Evolutionary conservation across 2,797 vertebrate species (phyloP).

Genomic region (Spinibarbus caldwelli): DNA sequence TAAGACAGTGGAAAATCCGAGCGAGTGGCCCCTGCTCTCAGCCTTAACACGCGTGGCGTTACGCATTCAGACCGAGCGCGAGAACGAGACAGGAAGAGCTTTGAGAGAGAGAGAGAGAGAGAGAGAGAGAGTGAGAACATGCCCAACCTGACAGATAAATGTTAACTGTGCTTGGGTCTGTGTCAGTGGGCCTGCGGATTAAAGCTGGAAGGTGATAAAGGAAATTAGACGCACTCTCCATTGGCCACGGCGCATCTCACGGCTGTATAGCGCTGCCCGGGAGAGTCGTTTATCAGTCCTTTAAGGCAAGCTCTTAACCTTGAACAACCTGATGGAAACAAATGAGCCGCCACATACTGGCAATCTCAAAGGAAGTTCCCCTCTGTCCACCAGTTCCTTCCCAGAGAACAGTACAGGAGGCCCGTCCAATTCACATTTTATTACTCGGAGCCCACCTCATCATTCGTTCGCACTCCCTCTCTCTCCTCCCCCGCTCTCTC

Average conservation of each 20-base stretch:
- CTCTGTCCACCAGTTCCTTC: slow-evolving; percentile 54
- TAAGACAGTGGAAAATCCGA: slow-evolving; percentile 62
- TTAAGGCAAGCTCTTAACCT: slow-evolving; percentile 81
- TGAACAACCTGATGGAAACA: slow-evolving; percentile 78
- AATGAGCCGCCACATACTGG: slow-evolving; percentile 72
- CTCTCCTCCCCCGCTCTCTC: slow-evolving; percentile 19
- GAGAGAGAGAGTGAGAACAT: slow-evolving; percentile 60
- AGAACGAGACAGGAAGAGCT: slow-evolving; percentile 39
- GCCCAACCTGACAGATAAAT: slow-evolving; percentile 76
- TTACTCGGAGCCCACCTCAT: slow-evolving; percentile 35
- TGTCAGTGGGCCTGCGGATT: slow-evolving; percentile 67
- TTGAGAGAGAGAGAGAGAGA: slow-evolving; percentile 7
- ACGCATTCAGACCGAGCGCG: slow-evolving; percentile 47
- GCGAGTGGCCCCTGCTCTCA: slow-evolving; percentile 51
- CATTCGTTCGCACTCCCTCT: not conserved
- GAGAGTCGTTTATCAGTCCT: slow-evolving; percentile 78
- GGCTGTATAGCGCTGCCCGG: slow-evolving; percentile 63
- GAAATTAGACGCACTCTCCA: slow-evolving; percentile 77
- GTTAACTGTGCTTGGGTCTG: slow-evolving; percentile 59
- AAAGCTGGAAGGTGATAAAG: slow-evolving; percentile 75
- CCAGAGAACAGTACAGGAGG: slow-evolving; percentile 21
- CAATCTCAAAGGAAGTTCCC: slow-evolving; percentile 68
- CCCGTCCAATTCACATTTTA: slow-evolving; percentile 27
- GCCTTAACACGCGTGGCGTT: slow-evolving; percentile 42
- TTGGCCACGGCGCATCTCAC: slow-evolving; percentile 55